phyloP scores from a whole-genome alignment of 1,140 invertebrate genomes.

The Amphibalanus amphitrite region DNA sequence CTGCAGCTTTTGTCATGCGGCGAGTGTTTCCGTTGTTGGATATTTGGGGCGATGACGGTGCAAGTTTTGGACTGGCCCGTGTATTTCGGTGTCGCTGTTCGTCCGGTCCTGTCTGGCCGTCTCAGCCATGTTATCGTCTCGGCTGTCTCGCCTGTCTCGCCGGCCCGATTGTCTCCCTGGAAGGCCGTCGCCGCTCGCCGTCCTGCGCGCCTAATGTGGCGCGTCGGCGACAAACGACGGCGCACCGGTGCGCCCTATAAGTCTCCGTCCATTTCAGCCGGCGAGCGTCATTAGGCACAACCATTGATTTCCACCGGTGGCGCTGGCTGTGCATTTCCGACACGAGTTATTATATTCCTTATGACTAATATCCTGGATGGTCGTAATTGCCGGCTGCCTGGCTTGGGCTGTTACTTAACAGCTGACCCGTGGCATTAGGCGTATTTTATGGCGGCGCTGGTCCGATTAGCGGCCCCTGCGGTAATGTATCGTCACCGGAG shows the following conservation, averaged over 20 bases:
- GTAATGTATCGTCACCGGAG: too few species aligned
- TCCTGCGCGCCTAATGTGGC: neutral
- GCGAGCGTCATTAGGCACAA: neutral
- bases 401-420: neutral
- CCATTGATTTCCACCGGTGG: neutral
- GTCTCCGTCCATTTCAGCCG: neutral
- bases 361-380: neutral
- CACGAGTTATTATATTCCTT: neutral
- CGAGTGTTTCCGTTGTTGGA: too few species aligned
- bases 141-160: neutral
- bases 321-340: neutral
- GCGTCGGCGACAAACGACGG: neutral
- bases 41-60: too few species aligned
- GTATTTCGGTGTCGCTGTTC: too few species aligned
- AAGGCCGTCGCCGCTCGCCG: neutral
- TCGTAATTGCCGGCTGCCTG: neutral
- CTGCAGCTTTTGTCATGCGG: too few species aligned
- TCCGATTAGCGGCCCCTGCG: neutral
- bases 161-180: neutral
- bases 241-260: neutral
- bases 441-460: neutral
- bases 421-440: slow-evolving; percentile 1
- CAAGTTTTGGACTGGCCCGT: too few species aligned
- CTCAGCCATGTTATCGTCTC: too few species aligned
- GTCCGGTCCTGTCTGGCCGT: too few species aligned